Evolutionary conservation across 2,113 vertebrate genomes (phyloP).

Genomic region (Cariama cristata): DNA sequence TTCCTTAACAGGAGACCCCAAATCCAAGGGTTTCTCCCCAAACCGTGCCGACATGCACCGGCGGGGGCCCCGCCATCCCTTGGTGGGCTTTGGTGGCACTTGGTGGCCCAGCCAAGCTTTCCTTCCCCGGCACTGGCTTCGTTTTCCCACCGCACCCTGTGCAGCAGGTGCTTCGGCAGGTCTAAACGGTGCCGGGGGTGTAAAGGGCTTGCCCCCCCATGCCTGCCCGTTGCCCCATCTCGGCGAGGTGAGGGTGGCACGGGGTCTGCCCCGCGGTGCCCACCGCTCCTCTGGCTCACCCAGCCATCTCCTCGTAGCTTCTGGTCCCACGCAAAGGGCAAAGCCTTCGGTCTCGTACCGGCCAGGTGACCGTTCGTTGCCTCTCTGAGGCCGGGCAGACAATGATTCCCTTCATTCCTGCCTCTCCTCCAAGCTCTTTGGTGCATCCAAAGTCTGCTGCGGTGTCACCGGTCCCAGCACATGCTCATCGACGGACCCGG

Average conservation of each 20-base stretch:
- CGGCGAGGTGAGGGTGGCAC: not conserved
- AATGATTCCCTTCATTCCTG: not conserved
- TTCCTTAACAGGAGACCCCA: not conserved
- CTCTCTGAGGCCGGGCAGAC: not conserved
- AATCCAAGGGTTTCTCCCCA: not conserved
- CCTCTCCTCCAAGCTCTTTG: not conserved
- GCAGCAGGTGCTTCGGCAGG: not conserved
- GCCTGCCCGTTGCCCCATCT: too few species aligned
- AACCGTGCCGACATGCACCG: accelerated
- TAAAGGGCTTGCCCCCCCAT: not conserved
- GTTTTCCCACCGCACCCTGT: not conserved
- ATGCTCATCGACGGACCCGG: not conserved
- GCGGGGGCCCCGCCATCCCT: not conserved
- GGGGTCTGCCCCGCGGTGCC: not conserved
- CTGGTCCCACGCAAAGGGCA: not conserved
- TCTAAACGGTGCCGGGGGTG: accelerated
- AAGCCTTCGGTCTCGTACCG: not conserved
- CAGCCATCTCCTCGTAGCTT: not conserved
- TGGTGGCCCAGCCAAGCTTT: not conserved
- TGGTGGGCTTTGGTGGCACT: not conserved
- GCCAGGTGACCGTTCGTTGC: too few species aligned
- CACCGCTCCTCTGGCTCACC: not conserved
- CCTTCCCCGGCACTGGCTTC: not conserved
- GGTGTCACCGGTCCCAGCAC: not conserved
- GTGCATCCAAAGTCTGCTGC: not conserved